Evolutionary conservation across 2,888 invertebrate species (phyloP), one percentile per base, ranked within the genome.

Genomic region (Tigriopus californicus): DNA sequence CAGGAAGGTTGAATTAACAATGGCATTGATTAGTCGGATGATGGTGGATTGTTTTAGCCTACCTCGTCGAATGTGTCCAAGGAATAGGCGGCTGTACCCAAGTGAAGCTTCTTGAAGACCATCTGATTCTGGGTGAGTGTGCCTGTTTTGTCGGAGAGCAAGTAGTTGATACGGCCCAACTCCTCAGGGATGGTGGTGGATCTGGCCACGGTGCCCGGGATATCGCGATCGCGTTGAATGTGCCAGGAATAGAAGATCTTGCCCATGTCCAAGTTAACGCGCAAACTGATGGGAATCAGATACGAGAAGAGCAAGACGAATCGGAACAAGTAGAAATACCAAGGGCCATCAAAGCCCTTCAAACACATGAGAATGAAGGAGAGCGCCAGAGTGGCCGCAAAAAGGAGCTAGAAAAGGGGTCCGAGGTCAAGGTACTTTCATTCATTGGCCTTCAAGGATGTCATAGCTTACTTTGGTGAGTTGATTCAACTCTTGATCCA

Each of bases 141-240:
- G 15, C 98, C 98, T 0, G 98, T 98, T 75, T 98, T 98, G 70
- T 98, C 98, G 0, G 91, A 89, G 6, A 99, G 74, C n/a, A 99
- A 76, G 72, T 95, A 98, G 25, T 89, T 88, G 65, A 98, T 88
- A 61, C 98, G 77, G 0, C 98, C 98, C 60, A 98, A 73, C 73
- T 99, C 98, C 73, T 98, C 98, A 0, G 98, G 94, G 65, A 98
- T 98, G 2, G 97, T 99, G 2, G 95, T 97, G 59, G 92, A 92
- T 8, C 98, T 78, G 62, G 95, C 95, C 11, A 94, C 90, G 0
- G 95, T 94, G 24, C 90, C 94, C 62, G 83, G 81, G 65, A 99
- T 94, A 66, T 85, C 80, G 59, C 85, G 81, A 74, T 99, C 98
- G 61, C 85, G 79, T 67, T 92, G 90, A 66, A 98, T 95, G 65